Conservation (phyloP, 2,797 vertebrate genomes). For the Fistularia tabacaria region DNA sequence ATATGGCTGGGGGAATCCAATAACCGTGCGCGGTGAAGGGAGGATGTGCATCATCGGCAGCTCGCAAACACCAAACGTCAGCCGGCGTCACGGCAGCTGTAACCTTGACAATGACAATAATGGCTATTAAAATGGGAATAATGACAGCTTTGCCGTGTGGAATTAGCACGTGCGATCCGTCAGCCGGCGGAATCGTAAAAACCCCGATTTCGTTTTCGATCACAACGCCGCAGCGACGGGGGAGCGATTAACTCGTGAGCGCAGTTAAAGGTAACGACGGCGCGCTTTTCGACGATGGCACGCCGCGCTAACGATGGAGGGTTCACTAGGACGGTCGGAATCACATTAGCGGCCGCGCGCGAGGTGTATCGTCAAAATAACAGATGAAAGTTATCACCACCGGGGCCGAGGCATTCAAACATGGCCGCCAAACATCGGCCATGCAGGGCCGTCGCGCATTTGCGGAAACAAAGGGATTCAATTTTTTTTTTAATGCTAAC, state of each 20-base stretch:
- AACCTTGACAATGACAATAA: slow-evolving; percentile 71
- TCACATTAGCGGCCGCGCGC: slow-evolving; percentile 2
- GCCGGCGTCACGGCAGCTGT: slow-evolving; percentile 44
- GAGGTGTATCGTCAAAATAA: too few species aligned
- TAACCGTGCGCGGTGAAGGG: slow-evolving; percentile 58
- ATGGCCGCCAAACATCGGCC: too few species aligned
- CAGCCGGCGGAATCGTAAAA: slow-evolving; percentile 45
- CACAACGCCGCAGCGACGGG: slow-evolving; percentile 22
- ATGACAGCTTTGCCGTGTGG: slow-evolving; percentile 34
- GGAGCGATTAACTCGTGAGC: slow-evolving; percentile 44
- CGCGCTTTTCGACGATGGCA: slow-evolving; percentile 22
- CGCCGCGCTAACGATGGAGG: slow-evolving; percentile 17
- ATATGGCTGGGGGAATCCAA: slow-evolving; percentile 58
- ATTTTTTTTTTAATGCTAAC: too few species aligned
- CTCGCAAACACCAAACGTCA: slow-evolving; percentile 56
- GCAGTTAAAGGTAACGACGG: slow-evolving; percentile 16
- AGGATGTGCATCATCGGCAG: slow-evolving; percentile 55
- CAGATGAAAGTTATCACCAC: too few species aligned
- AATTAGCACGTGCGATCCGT: slow-evolving; percentile 51
- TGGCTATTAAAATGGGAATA: slow-evolving; percentile 62
- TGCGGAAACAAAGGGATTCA: too few species aligned
- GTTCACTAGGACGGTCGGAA: slow-evolving; percentile 2
- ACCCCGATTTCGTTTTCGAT: neutral
- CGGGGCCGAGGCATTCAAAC: too few species aligned
- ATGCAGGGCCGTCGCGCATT: too few species aligned